A percentile compares a stretch with the other conserved stretches of the same genome.
Evolutionary conservation across 2,888 invertebrate genomes (phyloP).

Genomic region (Agapetus fuscipes): DNA sequence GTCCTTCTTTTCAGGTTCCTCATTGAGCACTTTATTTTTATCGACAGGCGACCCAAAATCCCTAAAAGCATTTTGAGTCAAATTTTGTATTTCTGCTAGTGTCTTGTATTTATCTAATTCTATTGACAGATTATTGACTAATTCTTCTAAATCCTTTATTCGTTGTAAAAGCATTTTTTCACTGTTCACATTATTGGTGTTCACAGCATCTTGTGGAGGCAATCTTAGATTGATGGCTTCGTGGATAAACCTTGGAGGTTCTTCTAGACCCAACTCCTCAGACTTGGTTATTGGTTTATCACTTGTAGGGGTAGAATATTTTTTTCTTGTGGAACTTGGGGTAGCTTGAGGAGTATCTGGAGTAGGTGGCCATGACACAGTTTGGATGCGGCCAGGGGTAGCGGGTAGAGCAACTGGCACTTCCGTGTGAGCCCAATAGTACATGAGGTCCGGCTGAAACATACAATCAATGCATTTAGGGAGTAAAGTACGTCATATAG

Average conservation of each 20-base stretch:
- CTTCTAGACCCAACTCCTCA: conserved; percentile 9
- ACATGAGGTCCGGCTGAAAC: conserved; percentile 78
- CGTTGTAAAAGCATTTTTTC: conserved; percentile 9
- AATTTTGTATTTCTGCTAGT: conserved; percentile 44
- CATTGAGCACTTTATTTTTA: conserved; percentile 23
- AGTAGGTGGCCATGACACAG: conserved; percentile 62
- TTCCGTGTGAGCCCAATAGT: conserved; percentile 83
- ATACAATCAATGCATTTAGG: no score
- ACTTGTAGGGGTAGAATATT: not conserved
- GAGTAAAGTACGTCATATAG: conserved; percentile 11
- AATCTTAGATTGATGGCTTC: conserved; percentile 18
- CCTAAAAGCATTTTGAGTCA: conserved; percentile 42
- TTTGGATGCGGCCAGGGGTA: conserved; percentile 65
- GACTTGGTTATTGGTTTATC: conserved; percentile 15
- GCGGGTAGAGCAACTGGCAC: conserved; percentile 53
- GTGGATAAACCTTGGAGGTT: conserved; percentile 13
- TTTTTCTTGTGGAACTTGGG: conserved; percentile 19
- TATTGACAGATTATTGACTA: conserved; percentile 28
- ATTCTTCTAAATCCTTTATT: conserved; percentile 33
- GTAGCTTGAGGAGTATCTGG: conserved; percentile 23
- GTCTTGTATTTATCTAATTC: conserved; percentile 51
- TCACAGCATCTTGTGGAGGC: conserved; percentile 4
- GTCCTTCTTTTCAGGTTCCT: conserved; percentile 22
- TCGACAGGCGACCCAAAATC: conserved; percentile 40
- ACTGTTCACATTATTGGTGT: conserved; percentile 10